phyloP scores from a whole-genome alignment of 2,113 vertebrate species.

The Spilogale gracilis region DNA sequence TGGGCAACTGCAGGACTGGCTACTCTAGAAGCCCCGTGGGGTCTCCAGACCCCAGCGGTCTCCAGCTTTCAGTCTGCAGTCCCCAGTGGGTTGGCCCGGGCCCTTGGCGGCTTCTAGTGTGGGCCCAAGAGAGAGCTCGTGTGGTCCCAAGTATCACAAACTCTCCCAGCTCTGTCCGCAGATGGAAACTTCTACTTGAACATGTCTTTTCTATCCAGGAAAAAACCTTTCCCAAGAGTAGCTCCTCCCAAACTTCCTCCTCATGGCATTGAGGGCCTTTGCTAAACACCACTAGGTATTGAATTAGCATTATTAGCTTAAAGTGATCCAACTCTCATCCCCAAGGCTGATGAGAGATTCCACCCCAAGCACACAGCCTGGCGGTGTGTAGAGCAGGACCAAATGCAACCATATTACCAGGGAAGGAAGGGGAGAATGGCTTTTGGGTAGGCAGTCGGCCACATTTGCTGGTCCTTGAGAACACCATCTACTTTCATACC shows the following conservation, averaged over 20 bases:
- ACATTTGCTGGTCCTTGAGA: neutral
- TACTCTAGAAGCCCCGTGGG: neutral
- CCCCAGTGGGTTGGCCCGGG: neutral
- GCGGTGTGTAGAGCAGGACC: neutral
- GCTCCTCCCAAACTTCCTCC: too few species aligned
- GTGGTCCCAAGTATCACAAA: neutral
- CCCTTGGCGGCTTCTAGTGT: accelerated
- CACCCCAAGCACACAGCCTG: neutral
- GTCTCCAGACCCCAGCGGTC: neutral
- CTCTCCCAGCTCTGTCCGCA: neutral
- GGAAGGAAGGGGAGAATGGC: neutral
- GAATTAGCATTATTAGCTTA: neutral
- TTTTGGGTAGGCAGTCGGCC: neutral
- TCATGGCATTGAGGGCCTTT: neutral
- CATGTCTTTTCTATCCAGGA: neutral
- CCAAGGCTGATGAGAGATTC: neutral
- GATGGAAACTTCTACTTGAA: neutral
- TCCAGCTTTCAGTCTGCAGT: neutral
- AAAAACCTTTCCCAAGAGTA: neutral
- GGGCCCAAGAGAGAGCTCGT: neutral
- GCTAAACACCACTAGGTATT: neutral
- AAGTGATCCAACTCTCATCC: neutral
- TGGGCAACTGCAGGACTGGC: neutral
- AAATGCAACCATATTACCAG: neutral
- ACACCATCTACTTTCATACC: neutral